Conservation (phyloP, 1,140 invertebrate species). For the Cardiocondyla obscurior region DNA sequence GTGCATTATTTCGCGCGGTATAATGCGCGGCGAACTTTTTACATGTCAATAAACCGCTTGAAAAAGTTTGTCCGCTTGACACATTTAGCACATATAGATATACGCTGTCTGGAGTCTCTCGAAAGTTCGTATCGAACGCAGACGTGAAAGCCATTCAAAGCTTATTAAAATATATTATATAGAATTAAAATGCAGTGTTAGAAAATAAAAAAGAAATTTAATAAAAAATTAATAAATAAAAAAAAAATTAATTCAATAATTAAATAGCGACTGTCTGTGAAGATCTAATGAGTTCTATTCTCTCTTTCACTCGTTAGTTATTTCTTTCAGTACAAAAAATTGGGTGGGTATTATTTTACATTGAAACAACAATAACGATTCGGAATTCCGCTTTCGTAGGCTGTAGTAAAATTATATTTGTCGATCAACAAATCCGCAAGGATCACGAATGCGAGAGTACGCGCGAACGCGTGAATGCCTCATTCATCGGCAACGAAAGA, state of each 20-base stretch:
- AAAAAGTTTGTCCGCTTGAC: slow-evolving; percentile 10
- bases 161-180: no score
- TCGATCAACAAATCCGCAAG: slow-evolving; percentile 19
- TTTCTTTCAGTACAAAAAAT: background rate
- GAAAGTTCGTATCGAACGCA: background rate
- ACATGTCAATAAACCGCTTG: slow-evolving; percentile 16
- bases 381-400: background rate
- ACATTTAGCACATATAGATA: background rate
- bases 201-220: no score
- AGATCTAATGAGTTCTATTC: background rate
- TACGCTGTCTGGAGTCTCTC: background rate
- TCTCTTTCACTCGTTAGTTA: background rate
- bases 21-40: background rate
- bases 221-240: no score
- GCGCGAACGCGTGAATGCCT: slow-evolving; percentile 65
- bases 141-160: background rate
- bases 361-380: background rate
- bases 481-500: slow-evolving; percentile 66
- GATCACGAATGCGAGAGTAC: slow-evolving; percentile 52
- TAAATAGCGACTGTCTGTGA: no score
- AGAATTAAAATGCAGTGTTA: no score
- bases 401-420: background rate
- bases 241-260: no score
- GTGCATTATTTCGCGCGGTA: background rate
- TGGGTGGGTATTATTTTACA: background rate